phyloP scores from a whole-genome alignment of 2,888 invertebrate genomes.

The Caenorhabditis sp. region DNA sequence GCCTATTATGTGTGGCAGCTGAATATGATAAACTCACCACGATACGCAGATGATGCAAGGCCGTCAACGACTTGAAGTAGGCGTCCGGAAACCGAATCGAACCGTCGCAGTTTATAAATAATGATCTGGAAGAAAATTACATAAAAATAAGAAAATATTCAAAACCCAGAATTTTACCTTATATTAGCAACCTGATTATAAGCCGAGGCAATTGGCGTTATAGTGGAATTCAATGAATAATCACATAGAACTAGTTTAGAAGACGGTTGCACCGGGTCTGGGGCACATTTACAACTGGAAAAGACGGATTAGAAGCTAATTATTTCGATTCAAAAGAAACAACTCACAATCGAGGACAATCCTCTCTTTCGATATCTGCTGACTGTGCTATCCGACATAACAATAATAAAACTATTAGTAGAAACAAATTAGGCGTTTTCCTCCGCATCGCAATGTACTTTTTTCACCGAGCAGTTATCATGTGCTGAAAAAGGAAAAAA shows the following conservation, averaged over 20 bases:
- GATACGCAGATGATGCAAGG: conserved; percentile 63
- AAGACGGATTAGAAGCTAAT: neutral
- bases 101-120: conserved; percentile 58
- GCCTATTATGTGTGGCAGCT: conserved; percentile 12
- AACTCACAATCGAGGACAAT: conserved; percentile 55
- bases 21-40: conserved; percentile 57
- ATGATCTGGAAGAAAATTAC: conserved; percentile 32
- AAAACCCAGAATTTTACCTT: conserved; percentile 32
- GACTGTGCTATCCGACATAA: conserved; percentile 11
- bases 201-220: conserved; percentile 25
- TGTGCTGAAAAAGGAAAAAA: conserved; percentile 29
- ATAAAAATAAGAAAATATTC: neutral
- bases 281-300: conserved; percentile 78
- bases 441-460: conserved; percentile 31
- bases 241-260: conserved; percentile 62
- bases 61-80: conserved; percentile 48
- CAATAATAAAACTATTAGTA: conserved; percentile 40
- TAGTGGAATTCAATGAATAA: conserved; percentile 41
- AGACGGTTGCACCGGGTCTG: conserved; percentile 70
- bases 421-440: conserved; percentile 31
- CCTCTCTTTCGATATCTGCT: conserved; percentile 12
- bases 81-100: conserved; percentile 41
- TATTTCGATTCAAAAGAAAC: neutral
- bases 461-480: conserved; percentile 37
- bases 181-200: conserved; percentile 54